Evolutionary conservation across 2,797 vertebrate species (phyloP).

Genomic region (Tauraco hartlaubi): DNA sequence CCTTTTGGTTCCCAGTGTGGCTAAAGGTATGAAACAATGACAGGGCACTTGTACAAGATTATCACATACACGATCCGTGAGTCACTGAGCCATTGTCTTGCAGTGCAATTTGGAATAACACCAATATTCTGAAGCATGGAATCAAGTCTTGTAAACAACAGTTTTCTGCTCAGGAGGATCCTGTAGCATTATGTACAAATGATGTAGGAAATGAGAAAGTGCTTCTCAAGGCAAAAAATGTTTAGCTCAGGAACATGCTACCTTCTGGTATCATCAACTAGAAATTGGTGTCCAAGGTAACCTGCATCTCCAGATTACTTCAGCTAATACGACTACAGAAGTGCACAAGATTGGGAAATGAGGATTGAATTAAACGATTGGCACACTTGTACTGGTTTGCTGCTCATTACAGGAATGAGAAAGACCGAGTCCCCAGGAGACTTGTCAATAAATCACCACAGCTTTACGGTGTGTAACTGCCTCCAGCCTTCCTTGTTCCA

Average conservation of each 20-base stretch:
- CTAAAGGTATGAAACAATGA: background rate
- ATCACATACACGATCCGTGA: background rate
- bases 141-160: background rate
- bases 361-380: background rate
- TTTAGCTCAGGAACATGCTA: background rate
- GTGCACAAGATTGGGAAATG: background rate
- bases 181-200: background rate
- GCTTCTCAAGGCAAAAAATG: background rate
- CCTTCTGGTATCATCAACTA: background rate
- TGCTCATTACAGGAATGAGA: background rate
- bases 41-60: background rate
- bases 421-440: background rate
- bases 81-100: background rate
- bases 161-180: background rate
- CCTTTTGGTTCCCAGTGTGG: background rate
- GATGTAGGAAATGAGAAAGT: background rate
- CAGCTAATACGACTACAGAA: background rate
- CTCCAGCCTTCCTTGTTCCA: background rate
- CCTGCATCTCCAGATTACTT: background rate
- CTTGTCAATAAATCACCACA: background rate
- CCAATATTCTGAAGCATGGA: background rate
- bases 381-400: background rate
- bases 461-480: background rate
- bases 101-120: background rate
- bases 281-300: background rate